Base-by-base conservation (phyloP, 2,797 vertebrate genomes). In the Yasuhikotakia modesta region DNA sequence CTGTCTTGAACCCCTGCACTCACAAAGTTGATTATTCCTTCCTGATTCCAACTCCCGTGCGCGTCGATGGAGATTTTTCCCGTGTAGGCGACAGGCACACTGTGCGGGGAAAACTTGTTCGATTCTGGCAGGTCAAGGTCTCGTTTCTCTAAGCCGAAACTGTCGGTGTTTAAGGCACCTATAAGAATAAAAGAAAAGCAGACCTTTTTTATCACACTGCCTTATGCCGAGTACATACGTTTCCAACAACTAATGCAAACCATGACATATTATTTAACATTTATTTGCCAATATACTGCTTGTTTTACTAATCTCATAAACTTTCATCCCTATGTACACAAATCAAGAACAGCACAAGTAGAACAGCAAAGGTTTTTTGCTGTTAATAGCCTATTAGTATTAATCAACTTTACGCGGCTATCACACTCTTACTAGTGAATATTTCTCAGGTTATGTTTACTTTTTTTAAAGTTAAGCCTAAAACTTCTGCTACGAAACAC, bases 51-150 rank as follows among this genome's bases (percentile, higher is more conserved):
- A 84, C 91, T 89, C 16, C 79, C 80, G 24, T 92, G 92, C 0
- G 92, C 93, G 27, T 96, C 95, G 81, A 96, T 94, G 79, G 94
- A 96, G 85, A 96, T 95, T 83, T 91, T 96, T 63, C 95, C 95
- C 83, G 93, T 95, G 83, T 96, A 96, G 75, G 94, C 90, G 87
- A 95, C 91, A 10, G 94, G 91, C 81, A 93, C 92, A 69, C 92
- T 91, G 87, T 93, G 91, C 78, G 76, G 22, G 60, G 66, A 21
- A 35, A 71, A 66, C 60, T 14, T 69, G 21, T 27, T 58, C 21
- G 60, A 53, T 4, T 74, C 79, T 22, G 72, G 2, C 48, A 73
- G 75, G 43, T 82, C 76, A 50, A 48, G 53, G 61, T 12, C 16
- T 16, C 32, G 65, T 3, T 69, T 74, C 21, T 78, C 76, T 22